Evolutionary conservation across 1,140 invertebrate species (phyloP).

Genomic region (Helicoverpa zea): DNA sequence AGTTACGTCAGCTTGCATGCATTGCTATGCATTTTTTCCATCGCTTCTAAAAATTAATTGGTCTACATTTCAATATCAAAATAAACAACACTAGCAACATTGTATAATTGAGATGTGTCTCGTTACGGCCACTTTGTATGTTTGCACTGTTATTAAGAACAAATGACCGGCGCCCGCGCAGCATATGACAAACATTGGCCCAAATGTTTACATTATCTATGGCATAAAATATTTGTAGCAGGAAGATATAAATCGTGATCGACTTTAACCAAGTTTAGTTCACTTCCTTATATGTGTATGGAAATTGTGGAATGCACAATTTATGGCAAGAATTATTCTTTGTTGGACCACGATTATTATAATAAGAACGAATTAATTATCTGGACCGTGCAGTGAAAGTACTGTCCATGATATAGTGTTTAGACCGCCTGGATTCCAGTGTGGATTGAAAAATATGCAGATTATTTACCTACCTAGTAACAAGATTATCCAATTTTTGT

Average conservation of each 20-base stretch:
- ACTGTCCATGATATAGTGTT: slow-evolving; percentile 9
- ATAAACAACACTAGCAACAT: slow-evolving; percentile 46
- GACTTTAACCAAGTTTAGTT: slow-evolving; percentile 49
- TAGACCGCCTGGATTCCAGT: background rate
- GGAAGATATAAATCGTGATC: slow-evolving; percentile 70
- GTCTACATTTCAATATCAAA: slow-evolving; percentile 56
- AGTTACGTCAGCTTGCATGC: background rate
- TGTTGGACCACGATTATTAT: slow-evolving; percentile 46
- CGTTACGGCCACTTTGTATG: slow-evolving; percentile 62
- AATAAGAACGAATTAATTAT: slow-evolving; percentile 47
- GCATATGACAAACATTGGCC: slow-evolving; percentile 56
- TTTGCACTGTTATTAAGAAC: slow-evolving; percentile 73
- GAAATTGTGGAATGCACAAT: slow-evolving; percentile 44
- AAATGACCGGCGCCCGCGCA: slow-evolving; percentile 60
- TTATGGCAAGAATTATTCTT: slow-evolving; percentile 43
- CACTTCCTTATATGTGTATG: slow-evolving; percentile 56
- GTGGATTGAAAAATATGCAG: background rate
- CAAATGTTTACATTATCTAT: slow-evolving; percentile 54
- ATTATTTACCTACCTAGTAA: too few species aligned
- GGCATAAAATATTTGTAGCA: slow-evolving; percentile 57
- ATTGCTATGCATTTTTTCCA: background rate
- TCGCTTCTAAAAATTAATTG: slow-evolving; percentile 43
- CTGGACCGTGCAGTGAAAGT: slow-evolving; percentile 15
- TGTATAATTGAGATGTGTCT: slow-evolving; percentile 63
- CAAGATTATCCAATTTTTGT: too few species aligned